Base-by-base conservation (phyloP, 2,113 vertebrate genomes). In the Megaceryle torquata region DNA sequence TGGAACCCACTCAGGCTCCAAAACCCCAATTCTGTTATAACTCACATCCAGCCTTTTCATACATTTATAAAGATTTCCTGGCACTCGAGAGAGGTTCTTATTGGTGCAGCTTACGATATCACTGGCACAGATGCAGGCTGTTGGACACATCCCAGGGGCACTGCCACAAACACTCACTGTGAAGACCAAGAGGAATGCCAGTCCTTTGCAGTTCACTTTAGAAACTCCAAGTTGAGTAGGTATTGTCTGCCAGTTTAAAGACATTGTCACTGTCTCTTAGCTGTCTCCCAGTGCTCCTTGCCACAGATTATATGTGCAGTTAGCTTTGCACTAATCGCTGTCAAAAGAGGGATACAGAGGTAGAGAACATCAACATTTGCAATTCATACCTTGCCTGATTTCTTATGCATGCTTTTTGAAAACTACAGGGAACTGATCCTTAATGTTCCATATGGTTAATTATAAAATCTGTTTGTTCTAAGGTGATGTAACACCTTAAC, bases 31-130 rank as follows among this genome's bases (percentile, higher is more conserved):
- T 76, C 74, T 94, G 84, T 99, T 99, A 86, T 99, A 98, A 97
- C 98, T 98, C 89, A 99, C 96, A 97, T 99, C 99, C 97, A 99
- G 61, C 65, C 96, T 98, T 69, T 97, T 98, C 89, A 98, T 97
- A 64, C 97, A 98, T 84, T 97, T 96, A 51, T 98, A 98, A 39
- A 98, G 97, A 77, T 95, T 98, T 94, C 91, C 96, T 87, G 98
- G 98, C 87, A 98, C 89, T 18, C 61, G 64, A 35, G 98, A 98
- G 91, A 99, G 97, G 95, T 98, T 98, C 95, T 93, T 93, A 50
- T 98, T 98, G 28, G 98, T 98, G 96, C 99, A 99, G 94, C 98
- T 98, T 81, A 98, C 63, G 1, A 99, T 98, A 94, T 99, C 99
- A 77, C 98, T 98, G 76, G 99, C 98, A 96, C 98, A 99, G 72